Base-by-base conservation (phyloP, 2,888 invertebrate species). In the Tholera decimalis region DNA sequence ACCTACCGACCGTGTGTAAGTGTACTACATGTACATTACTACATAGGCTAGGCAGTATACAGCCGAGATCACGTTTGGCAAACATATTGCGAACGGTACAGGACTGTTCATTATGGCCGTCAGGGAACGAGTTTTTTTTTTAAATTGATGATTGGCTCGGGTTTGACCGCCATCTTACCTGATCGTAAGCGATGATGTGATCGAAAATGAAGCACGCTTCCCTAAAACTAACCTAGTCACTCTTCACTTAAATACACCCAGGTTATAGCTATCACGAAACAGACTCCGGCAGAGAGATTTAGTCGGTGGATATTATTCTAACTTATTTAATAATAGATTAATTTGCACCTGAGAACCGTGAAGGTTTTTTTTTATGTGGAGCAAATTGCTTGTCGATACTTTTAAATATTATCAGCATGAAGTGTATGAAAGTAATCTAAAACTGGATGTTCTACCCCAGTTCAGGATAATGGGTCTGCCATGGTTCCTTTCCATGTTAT, bases 1-100 rank as follows among this genome's bases (percentile, higher is more conserved):
- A 46, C 24, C 3, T 37, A 22, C 8, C 6, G n/a, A n/a, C n/a
- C n/a, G 3, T 18, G 15, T 3, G 8, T 15, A 3, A 15, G 15
- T 35, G 35, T 3, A 1, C 2, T 35, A 35, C 6, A 6, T 37
- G n/a, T 37, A n/a, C 37, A 22, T 22, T 13, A 43, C n/a, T 69
- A 49, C 9, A 24, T 9, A 55, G 37, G 15, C 24, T 35, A 33
- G 24, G 24, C 30, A 39, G 43, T 8, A 28, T 35, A 54, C 39
- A n/a, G n/a, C 22, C 26, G 20, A 50, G 44, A 50, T 61, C 62
- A 73, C 73, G 73, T 76, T 70, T 57, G 41, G 26, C 57, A 55
- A 62, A 62, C 77, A 57, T 35, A 76, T 55, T 50, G 46, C 49
- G 24, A 69, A 46, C 11, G 24, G 28, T 11, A 15, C 30, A 18